Base-by-base conservation (phyloP, 2,113 vertebrate species). In the Nothocercus julius region DNA sequence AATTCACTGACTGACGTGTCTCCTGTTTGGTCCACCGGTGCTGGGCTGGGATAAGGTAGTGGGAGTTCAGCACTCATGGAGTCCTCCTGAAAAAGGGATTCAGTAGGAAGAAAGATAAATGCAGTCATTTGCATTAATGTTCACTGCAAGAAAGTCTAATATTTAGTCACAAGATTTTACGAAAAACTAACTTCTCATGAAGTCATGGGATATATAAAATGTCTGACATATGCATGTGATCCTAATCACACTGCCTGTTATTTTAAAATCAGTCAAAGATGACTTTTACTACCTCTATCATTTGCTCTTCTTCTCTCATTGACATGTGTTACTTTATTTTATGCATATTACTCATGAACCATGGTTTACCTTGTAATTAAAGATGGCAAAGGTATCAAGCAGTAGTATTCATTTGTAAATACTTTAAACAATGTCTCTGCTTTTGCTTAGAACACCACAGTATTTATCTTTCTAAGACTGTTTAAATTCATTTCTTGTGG, bases 11-110 rank as follows among this genome's bases (percentile, higher is more conserved):
- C 15, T 11, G 69, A 67, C n/a, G 25, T 18, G 21, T 77, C 90
- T 95, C 76, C 95, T 75, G 49, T 85, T 88, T 75, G 83, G 30
- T 92, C 95, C 32, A 61, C 72, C 17, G 89, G 54, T 78, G 83
- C 93, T 84, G 94, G 85, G 72, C 72, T 91, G 64, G 97, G 94
- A 45, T 97, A 95, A 79, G 90, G 85, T 42, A 97, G 47, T 30
- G 96, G 91, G 38, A 96, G 64, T 56, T 96, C 94, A 91, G 92
- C 62, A 67, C 85, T 92, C 88, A 90, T 42, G 38, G 90, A 77
- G 14, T 83, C 88, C 34, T 96, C 91, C 97, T 97, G 56, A 86
- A 94, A 96, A 75, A 73, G 44, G 11, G 78, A 82, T 92, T 74
- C 67, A 81, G 63, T 88, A 77, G 51, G 30, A 93, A 82, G 47